Base-by-base conservation (phyloP, 2,888 invertebrate genomes). In the Busseola fusca region DNA sequence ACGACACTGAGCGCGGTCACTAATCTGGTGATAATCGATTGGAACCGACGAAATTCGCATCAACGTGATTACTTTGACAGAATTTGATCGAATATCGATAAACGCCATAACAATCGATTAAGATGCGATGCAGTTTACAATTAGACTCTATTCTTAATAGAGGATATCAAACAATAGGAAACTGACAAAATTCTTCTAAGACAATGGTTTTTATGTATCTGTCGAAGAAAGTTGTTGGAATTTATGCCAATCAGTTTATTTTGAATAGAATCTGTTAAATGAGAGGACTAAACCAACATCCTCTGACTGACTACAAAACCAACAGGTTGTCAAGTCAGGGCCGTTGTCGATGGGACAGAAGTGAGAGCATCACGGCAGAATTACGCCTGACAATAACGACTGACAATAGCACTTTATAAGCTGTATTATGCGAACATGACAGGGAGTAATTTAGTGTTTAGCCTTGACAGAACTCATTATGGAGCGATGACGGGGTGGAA, bases 401-500 rank as follows among this genome's bases (percentile, higher is more conserved):
- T 74, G 60, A 85, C 84, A 84, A 83, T 80, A 74, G 78, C 68
- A 73, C 66, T 80, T 79, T 78, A 79, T 79, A 84, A 83, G 77
- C 72, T 70, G 62, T 76, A 86, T 84, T 83, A 82, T 82, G 71
- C 72, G 68, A 66, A 79, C 83, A 84, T 86, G 85, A 83, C 80
- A 57, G 72, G 83, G 80, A 83, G 86, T 84, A 89, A 90, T 89
- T 88, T 84, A 75, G 57, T 72, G 68, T 75, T 75, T 80, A 87
- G 75, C 90, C 93, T 91, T 90, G 88, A 75, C 80, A 77, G 73
- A 74, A 74, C 74, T 87, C 86, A 91, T 92, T 90, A 90, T 85
- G 84, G 82, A 77, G 79, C 87, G 82, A 91, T 91, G 91, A 90
- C 90, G 82, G 92, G 90, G 90, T 86, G 86, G 87, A 77, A 84